Conservation (phyloP, 2,113 vertebrate species). For the Dolichallabes microphthalmus region DNA sequence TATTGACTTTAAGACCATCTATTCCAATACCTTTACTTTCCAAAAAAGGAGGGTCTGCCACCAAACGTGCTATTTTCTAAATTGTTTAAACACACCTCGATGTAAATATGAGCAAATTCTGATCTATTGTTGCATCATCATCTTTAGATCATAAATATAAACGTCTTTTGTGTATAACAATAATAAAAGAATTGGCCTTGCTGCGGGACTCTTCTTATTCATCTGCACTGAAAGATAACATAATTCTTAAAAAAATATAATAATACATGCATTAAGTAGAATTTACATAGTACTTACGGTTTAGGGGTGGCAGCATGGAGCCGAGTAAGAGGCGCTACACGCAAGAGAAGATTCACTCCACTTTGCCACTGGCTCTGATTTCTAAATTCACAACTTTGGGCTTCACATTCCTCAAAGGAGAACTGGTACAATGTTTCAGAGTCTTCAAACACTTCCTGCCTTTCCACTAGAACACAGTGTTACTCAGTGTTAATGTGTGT, state of each 20-base stretch:
- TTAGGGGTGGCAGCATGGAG: conserved; percentile 64
- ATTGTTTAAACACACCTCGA: neutral
- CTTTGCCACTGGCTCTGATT: conserved; percentile 79
- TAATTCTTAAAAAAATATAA: neutral
- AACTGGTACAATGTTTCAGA: conserved; percentile 81
- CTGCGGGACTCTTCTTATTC: neutral
- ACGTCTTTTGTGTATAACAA: neutral
- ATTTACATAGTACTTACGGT: conserved; percentile 70
- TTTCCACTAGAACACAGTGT: conserved; percentile 72
- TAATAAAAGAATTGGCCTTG: neutral
- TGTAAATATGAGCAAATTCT: neutral
- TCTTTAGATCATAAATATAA: neutral
- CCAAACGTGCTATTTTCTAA: neutral
- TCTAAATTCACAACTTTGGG: conserved; percentile 80
- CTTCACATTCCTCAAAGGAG: conserved; percentile 81
- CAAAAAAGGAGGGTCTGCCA: neutral
- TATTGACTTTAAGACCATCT: neutral
- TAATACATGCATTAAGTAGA: neutral
- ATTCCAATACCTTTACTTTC: neutral
- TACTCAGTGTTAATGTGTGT: neutral
- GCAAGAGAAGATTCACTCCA: conserved; percentile 76
- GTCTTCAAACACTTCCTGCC: conserved; percentile 79
- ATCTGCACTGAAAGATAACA: neutral
- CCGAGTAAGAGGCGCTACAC: conserved; percentile 69
- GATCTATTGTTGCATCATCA: neutral